Conservation (phyloP, 2,113 vertebrate species). For the Rhynchomys soricoides region DNA sequence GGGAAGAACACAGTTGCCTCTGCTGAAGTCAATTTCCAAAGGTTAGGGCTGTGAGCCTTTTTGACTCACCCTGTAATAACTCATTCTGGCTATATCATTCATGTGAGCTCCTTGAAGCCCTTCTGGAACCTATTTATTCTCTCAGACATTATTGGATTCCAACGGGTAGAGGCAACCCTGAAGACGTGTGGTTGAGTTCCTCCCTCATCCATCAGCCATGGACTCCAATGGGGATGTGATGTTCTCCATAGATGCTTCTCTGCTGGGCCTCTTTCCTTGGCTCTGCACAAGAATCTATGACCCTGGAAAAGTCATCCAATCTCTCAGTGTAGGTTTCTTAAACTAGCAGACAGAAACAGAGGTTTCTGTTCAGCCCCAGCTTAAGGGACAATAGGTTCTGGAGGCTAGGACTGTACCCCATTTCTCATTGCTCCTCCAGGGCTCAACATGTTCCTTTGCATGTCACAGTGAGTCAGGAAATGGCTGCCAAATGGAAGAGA, state of each 20-base stretch:
- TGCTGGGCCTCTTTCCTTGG: conserved; percentile 48
- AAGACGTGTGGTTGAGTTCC: conserved; percentile 13
- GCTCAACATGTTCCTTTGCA: background rate
- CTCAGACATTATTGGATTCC: conserved; percentile 69
- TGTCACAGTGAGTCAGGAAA: background rate
- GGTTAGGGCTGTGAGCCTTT: conserved; percentile 54
- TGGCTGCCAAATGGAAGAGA: background rate
- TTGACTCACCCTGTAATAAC: conserved; percentile 53
- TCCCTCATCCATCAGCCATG: conserved; percentile 45
- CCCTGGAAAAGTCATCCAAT: conserved; percentile 30
- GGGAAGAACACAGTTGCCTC: conserved; percentile 6
- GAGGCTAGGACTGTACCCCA: background rate
- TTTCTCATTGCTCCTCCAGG: background rate
- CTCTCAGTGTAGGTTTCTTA: background rate
- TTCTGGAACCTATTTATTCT: conserved; percentile 67
- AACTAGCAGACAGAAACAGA: background rate
- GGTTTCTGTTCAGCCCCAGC: background rate
- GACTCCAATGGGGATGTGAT: conserved; percentile 34
- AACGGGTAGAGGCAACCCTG: conserved; percentile 41
- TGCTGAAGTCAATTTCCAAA: conserved; percentile 53
- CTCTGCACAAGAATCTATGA: conserved; percentile 3
- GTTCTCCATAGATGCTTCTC: conserved; percentile 45
- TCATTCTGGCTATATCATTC: conserved; percentile 59
- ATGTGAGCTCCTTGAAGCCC: conserved; percentile 39
- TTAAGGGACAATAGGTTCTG: background rate